Conservation (phyloP, 2,113 vertebrate genomes). For the Nyctibius bracteatus region DNA sequence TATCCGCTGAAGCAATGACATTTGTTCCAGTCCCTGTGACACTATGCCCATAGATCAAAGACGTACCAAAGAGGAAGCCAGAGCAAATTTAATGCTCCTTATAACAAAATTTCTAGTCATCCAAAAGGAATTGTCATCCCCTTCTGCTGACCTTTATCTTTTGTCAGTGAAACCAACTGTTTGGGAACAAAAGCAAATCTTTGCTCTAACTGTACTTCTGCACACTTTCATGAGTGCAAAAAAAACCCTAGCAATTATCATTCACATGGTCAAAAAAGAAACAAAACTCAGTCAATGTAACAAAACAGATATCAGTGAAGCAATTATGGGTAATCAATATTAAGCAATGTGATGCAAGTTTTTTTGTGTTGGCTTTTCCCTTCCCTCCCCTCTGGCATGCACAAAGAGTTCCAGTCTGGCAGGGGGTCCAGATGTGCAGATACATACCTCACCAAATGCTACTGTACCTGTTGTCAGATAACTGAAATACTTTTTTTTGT, state of each 20-base stretch:
- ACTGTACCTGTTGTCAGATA: not conserved
- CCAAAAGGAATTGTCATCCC: not conserved
- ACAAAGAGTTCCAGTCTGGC: not conserved
- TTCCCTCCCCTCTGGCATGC: not conserved
- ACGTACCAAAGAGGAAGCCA: not conserved
- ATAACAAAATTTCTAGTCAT: not conserved
- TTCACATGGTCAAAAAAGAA: not conserved
- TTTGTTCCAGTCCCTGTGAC: not conserved
- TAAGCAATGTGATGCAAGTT: not conserved
- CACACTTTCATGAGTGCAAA: not conserved
- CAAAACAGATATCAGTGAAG: not conserved
- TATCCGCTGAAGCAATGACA: not conserved
- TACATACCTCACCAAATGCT: not conserved
- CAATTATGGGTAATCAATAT: not conserved
- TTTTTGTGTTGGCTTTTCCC: not conserved
- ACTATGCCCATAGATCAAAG: not conserved
- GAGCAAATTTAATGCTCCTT: not conserved
- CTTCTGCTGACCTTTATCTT: not conserved
- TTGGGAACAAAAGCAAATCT: not conserved
- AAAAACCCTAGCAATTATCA: not conserved
- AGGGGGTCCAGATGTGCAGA: rapidly evolving
- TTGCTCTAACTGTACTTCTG: not conserved
- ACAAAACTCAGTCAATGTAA: not conserved
- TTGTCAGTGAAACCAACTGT: not conserved
- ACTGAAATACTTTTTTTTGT: not conserved